Conservation (phyloP, 2,113 vertebrate genomes). For the Antigone vipio region DNA sequence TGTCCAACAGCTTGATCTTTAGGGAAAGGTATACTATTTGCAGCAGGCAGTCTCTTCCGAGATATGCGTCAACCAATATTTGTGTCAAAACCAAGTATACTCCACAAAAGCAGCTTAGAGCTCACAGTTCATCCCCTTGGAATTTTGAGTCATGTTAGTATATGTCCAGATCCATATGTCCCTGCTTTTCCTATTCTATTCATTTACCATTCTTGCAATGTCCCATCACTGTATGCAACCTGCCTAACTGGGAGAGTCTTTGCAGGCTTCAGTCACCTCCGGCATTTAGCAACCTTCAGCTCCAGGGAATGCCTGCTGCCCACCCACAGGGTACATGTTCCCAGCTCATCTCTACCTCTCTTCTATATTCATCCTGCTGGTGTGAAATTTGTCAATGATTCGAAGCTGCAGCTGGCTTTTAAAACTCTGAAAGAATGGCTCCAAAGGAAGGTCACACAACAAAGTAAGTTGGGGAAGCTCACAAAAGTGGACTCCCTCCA, state of each 20-base stretch:
- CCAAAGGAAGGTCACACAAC: background rate
- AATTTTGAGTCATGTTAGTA: background rate
- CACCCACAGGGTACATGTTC: background rate
- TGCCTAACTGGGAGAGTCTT: background rate
- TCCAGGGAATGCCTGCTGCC: background rate
- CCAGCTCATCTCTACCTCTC: background rate
- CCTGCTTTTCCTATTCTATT: background rate
- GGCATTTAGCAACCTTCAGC: background rate
- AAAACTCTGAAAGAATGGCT: background rate
- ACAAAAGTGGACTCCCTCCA: background rate
- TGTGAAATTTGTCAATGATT: background rate
- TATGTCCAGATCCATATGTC: background rate
- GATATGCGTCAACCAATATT: fast-evolving
- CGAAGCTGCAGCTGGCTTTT: background rate
- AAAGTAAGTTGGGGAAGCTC: background rate
- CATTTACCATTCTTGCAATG: background rate
- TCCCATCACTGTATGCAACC: background rate
- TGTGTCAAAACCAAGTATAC: background rate
- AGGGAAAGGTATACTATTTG: background rate
- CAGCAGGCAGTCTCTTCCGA: background rate
- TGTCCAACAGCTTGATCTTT: background rate
- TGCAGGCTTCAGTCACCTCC: background rate
- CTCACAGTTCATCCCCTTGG: background rate
- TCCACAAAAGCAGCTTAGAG: background rate
- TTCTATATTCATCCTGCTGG: background rate